phyloP scores from a whole-genome alignment of 1,140 invertebrate species.

The Drosophila murphyi region DNA sequence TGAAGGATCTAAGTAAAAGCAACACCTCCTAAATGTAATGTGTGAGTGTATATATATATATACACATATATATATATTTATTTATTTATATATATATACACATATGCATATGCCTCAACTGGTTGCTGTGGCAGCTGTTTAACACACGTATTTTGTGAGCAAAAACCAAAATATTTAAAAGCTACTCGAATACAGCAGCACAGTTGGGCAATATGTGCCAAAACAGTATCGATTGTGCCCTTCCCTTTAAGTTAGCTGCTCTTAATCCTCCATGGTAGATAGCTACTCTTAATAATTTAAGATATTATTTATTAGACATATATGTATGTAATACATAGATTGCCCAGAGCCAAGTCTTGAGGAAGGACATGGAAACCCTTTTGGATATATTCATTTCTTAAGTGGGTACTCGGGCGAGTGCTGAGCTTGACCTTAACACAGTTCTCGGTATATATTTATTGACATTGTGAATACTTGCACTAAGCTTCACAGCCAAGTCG shows the following conservation, averaged over 20 bases:
- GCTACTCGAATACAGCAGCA: not conserved
- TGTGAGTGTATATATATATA: constrained; percentile 5
- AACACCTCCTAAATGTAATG: constrained; percentile 21
- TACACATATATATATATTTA: not conserved
- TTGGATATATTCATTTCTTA: constrained; percentile 5
- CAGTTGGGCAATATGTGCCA: too few relatives aligned
- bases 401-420: constrained; percentile 7
- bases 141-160: not conserved
- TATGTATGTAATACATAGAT: too few relatives aligned
- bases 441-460: constrained; percentile 1
- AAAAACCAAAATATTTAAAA: not conserved
- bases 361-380: not conserved
- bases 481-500: too few relatives aligned
- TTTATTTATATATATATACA: too few relatives aligned
- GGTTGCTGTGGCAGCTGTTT: constrained; percentile 40
- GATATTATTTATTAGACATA: too few relatives aligned
- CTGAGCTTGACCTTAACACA: constrained; percentile 11
- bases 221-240: too few relatives aligned
- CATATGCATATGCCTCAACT: constrained; percentile 23
- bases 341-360: too few relatives aligned
- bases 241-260: too few relatives aligned
- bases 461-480: constrained; percentile 9
- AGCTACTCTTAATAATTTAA: too few relatives aligned
- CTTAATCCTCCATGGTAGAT: too few relatives aligned
- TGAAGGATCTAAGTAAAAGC: constrained; percentile 21